Evolutionary conservation across 2,888 invertebrate genomes (phyloP).

Genomic region (Ferrisia virgata): DNA sequence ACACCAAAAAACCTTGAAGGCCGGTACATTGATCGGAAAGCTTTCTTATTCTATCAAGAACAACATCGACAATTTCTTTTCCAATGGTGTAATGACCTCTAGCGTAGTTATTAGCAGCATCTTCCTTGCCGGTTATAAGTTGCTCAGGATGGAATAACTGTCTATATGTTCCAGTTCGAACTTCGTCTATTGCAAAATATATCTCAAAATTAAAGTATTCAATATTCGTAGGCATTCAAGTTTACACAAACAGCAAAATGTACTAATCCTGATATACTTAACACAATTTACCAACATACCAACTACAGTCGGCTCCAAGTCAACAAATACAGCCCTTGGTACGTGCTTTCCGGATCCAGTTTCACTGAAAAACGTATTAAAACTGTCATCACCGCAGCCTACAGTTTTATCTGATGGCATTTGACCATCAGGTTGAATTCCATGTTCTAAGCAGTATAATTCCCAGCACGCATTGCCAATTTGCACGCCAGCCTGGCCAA

Average conservation of each 20-base stretch:
- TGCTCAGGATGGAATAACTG: constrained; percentile 68
- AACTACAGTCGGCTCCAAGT: constrained; percentile 63
- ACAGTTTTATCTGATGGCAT: constrained; percentile 59
- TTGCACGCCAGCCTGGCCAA: constrained; percentile 55
- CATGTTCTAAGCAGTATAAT: constrained; percentile 54
- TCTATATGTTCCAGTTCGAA: constrained; percentile 79
- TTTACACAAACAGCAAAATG: constrained; percentile 63
- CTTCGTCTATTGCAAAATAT: constrained; percentile 66
- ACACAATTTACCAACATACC: constrained; percentile 52
- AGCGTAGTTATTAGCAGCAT: constrained; percentile 68
- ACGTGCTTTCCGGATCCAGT: constrained; percentile 63
- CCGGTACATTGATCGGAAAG: constrained; percentile 60
- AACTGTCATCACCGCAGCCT: constrained; percentile 54
- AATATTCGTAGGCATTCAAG: constrained; percentile 46
- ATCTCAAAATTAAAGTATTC: neutral
- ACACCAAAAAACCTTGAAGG: constrained; percentile 62
- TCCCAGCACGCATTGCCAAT: constrained; percentile 54
- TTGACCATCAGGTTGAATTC: constrained; percentile 57
- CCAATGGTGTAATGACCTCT: constrained; percentile 67
- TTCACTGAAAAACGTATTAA: constrained; percentile 57
- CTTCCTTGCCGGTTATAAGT: constrained; percentile 67
- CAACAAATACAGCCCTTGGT: constrained; percentile 61
- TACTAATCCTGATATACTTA: constrained; percentile 47
- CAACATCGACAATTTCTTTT: constrained; percentile 60
- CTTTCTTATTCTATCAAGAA: constrained; percentile 59